phyloP scores from a whole-genome alignment of 1,140 invertebrate genomes.

The Hycleus phaleratus region DNA sequence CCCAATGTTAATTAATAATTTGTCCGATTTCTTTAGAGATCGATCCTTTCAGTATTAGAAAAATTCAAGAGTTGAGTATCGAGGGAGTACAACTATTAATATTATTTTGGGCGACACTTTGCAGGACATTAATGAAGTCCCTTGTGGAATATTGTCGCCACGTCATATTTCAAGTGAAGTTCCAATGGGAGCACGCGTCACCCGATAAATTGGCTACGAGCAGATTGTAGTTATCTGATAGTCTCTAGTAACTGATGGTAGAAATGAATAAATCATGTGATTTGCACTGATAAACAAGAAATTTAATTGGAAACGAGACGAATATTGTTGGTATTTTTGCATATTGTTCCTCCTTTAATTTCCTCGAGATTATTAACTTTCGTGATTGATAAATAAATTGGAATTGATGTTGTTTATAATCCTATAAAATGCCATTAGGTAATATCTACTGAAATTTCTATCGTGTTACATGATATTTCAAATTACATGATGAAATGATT shows the following conservation, averaged over 20 bases:
- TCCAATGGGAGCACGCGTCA: conserved; percentile 28
- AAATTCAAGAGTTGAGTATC: no score
- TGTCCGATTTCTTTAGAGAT: no score
- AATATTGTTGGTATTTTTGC: no score
- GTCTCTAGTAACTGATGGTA: conserved; percentile 8
- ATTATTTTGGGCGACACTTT: conserved; percentile 42
- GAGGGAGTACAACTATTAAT: conserved; percentile 39
- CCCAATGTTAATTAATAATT: background rate
- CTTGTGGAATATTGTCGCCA: conserved; percentile 40
- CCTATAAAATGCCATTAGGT: conserved; percentile 13
- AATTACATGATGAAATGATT: conserved; percentile 8
- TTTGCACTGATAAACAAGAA: no score
- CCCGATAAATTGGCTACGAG: conserved; percentile 37
- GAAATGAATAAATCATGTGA: background rate
- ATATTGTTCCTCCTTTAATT: no score
- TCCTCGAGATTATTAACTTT: no score
- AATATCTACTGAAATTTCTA: conserved; percentile 5
- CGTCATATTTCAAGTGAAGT: conserved; percentile 38
- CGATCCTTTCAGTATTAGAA: no score
- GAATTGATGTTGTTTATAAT: background rate
- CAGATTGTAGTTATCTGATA: conserved; percentile 23
- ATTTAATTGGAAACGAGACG: no score
- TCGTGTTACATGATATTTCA: conserved; percentile 9
- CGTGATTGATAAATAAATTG: no score
- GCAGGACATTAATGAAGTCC: conserved; percentile 43